These are phyloP conservation scores for Nothocercus nigrocapillus DNA, from an alignment of 2,113 vertebrate genomes.

Conservation along the genomic window DNA sequence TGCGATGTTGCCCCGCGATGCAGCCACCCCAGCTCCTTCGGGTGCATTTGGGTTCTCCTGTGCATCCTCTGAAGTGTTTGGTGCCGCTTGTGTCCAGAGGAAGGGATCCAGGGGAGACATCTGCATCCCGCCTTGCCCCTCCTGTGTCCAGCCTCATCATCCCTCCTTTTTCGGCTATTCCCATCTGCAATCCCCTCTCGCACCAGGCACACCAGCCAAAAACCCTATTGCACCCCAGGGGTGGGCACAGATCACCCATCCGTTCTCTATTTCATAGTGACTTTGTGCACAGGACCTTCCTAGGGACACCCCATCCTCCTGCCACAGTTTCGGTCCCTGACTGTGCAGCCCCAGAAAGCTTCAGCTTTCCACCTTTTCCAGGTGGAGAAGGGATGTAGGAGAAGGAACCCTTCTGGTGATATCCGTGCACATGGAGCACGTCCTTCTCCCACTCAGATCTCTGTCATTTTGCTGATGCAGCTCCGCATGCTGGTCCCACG, in stretches of 20 bases:
- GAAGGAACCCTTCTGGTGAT: neutral
- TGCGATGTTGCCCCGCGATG: accelerated
- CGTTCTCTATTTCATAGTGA: accelerated
- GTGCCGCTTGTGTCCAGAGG: neutral
- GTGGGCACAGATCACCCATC: neutral
- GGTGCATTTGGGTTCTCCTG: neutral
- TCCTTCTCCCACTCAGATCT: neutral
- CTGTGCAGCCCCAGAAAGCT: neutral
- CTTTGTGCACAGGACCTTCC: neutral
- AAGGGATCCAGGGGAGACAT: neutral
- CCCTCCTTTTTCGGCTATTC: neutral
- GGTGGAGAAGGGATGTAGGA: neutral
- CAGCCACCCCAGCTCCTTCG: neutral
- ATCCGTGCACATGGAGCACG: neutral
- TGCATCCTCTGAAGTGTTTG: neutral
- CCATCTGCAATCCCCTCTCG: neutral
- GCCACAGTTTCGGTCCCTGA: neutral
- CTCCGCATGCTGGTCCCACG: neutral
- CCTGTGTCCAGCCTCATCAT: accelerated
- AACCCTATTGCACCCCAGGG: neutral
- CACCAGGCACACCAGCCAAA: neutral
- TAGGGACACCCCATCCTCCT: neutral
- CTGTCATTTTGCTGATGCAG: neutral
- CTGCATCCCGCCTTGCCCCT: too few species aligned
- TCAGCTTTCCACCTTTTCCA: neutral